These are phyloP conservation scores for Diarsia dahlii DNA, from an alignment of 2,888 invertebrate genomes.

Conservation along the genomic window DNA sequence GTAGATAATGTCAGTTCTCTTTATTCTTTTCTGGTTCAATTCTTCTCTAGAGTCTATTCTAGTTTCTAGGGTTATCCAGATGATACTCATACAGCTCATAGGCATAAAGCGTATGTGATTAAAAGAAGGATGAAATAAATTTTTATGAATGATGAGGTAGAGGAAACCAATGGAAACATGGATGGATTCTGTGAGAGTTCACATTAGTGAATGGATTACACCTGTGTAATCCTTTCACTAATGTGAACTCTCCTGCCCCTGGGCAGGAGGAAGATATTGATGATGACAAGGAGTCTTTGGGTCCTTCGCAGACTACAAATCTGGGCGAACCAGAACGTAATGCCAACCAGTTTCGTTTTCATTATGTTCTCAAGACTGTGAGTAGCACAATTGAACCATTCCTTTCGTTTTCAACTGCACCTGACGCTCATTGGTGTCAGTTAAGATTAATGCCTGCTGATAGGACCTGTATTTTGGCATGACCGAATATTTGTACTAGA, in stretches of 20 bases:
- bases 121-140: background rate
- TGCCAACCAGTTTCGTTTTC: background rate
- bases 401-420: slow-evolving; percentile 25
- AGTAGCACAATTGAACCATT: background rate
- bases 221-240: too few species aligned
- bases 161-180: too few species aligned
- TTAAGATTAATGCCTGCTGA: background rate
- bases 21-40: too few species aligned
- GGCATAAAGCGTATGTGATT: background rate
- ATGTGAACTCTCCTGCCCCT: too few species aligned
- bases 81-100: too few species aligned
- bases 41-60: too few species aligned
- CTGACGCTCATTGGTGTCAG: slow-evolving; percentile 24
- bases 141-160: background rate
- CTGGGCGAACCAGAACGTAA: background rate
- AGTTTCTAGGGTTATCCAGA: too few species aligned
- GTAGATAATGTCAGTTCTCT: background rate
- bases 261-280: background rate
- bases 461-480: slow-evolving; percentile 38
- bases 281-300: background rate
- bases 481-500: slow-evolving; percentile 34
- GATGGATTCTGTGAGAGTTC: background rate
- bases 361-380: background rate
- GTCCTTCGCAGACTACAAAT: background rate
- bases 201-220: too few species aligned